Conservation (phyloP, 2,888 invertebrate species). For the Coelinius sp. region DNA sequence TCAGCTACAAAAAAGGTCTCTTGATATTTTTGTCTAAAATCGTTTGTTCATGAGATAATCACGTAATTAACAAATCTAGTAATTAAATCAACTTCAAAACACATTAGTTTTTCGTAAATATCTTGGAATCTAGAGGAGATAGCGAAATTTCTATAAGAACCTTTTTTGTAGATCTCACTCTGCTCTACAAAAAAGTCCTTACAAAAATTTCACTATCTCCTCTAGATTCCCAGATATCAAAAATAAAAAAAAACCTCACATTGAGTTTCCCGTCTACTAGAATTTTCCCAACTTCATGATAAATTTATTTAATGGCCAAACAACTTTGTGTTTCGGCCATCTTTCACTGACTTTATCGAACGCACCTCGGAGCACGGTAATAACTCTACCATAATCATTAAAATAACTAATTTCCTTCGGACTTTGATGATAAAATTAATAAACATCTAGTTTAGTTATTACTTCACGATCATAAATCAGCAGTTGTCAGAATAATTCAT, state of each 20-base stretch:
- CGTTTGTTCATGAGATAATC: too few relatives aligned
- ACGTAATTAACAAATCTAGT: too few relatives aligned
- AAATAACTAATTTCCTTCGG: neutral
- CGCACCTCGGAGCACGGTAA: constrained; percentile 45
- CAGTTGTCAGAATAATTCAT: neutral
- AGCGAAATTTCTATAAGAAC: too few relatives aligned
- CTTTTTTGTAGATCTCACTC: too few relatives aligned
- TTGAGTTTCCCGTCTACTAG: neutral
- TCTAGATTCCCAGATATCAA: too few relatives aligned
- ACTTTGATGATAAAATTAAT: neutral
- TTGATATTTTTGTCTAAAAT: too few relatives aligned
- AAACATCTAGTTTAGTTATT: neutral
- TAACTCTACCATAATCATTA: constrained; percentile 14
- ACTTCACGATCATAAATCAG: neutral
- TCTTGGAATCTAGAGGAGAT: too few relatives aligned
- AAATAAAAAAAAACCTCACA: neutral
- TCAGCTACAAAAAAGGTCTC: too few relatives aligned
- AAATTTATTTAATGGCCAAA: neutral
- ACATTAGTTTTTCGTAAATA: too few relatives aligned
- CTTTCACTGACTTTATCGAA: constrained; percentile 40
- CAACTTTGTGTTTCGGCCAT: constrained; percentile 16
- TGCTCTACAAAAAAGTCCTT: too few relatives aligned
- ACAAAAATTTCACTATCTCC: too few relatives aligned
- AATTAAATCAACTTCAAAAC: neutral
- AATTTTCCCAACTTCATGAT: neutral